Evolutionary conservation across 2,888 invertebrate genomes (phyloP).

Genomic region (Sialis lutaria): DNA sequence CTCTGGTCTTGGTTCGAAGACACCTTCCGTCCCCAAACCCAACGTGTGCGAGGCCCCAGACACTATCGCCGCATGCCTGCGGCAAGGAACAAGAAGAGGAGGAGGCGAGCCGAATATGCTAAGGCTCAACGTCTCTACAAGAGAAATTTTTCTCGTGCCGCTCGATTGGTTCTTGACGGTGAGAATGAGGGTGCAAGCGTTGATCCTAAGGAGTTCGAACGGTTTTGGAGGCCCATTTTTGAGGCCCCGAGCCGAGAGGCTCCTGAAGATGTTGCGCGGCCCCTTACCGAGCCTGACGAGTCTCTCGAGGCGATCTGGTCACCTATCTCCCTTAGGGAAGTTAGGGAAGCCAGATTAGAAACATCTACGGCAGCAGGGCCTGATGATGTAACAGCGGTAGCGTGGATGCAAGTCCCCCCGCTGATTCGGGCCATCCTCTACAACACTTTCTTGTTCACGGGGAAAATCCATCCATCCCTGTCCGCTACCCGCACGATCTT

Average conservation of each 20-base stretch:
- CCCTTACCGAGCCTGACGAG: no score
- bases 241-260: not conserved
- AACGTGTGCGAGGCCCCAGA: no score
- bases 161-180: no score
- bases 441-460: conserved; percentile 7
- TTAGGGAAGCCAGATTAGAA: conserved; percentile 4
- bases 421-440: conserved; percentile 5
- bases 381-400: conserved; percentile 11
- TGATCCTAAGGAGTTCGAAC: no score
- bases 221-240: no score
- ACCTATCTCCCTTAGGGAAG: conserved; percentile 10
- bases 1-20: not conserved
- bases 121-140: no score
- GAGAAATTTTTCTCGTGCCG: no score
- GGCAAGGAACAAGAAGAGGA: no score
- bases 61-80: no score
- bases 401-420: conserved; percentile 9
- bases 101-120: no score
- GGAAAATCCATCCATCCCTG: conserved; percentile 9
- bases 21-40: not conserved
- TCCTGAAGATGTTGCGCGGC: no score
- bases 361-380: conserved; percentile 11
- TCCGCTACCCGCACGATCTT: conserved; percentile 12
- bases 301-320: conserved; percentile 6
- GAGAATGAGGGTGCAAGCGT: no score